A percentile compares a stretch with the other conserved stretches of the same genome.
Evolutionary conservation across 2,113 vertebrate species (phyloP).

Genomic region (Oryzias celebensis): DNA sequence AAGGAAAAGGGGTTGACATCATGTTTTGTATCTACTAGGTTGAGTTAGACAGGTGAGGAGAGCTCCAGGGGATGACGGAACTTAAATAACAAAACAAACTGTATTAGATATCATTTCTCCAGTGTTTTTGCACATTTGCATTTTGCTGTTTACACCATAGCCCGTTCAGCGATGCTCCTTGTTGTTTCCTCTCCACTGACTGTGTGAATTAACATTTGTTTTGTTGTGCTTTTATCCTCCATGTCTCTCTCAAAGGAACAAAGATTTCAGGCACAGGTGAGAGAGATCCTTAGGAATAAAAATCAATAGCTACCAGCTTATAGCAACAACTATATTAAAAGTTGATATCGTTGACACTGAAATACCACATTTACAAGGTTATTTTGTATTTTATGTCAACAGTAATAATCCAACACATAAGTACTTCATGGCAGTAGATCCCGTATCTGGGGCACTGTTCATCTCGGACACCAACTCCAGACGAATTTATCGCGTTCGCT

Average conservation of each 20-base stretch:
- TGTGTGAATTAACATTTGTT: conserved; percentile 61
- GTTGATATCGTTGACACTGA: neutral
- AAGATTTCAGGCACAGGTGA: conserved; percentile 99
- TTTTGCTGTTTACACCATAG: conserved; percentile 47
- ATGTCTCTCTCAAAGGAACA: conserved; percentile 89
- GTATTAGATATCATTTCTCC: conserved; percentile 41
- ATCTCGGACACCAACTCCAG: conserved; percentile 97
- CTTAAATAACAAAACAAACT: conserved; percentile 24
- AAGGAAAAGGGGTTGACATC: neutral
- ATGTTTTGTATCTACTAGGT: conserved; percentile 28
- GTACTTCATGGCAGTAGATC: conserved; percentile 97
- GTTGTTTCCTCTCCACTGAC: conserved; percentile 34
- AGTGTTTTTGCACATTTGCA: conserved; percentile 55
- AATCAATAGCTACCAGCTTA: conserved; percentile 10
- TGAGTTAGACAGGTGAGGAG: conserved; percentile 33
- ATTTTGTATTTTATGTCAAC: conserved; percentile 32
- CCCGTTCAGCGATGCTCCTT: conserved; percentile 43
- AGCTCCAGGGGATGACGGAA: conserved; percentile 31
- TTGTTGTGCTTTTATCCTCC: conserved; percentile 70
- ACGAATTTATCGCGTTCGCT: conserved; percentile 88
- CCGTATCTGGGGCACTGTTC: conserved; percentile 90
- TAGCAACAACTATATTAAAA: conserved; percentile 1
- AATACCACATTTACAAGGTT: neutral
- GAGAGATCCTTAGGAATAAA: conserved; percentile 74
- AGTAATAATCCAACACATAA: conserved; percentile 98